phyloP scores from a whole-genome alignment of 2,888 invertebrate species.

The Diarsia rubi region DNA sequence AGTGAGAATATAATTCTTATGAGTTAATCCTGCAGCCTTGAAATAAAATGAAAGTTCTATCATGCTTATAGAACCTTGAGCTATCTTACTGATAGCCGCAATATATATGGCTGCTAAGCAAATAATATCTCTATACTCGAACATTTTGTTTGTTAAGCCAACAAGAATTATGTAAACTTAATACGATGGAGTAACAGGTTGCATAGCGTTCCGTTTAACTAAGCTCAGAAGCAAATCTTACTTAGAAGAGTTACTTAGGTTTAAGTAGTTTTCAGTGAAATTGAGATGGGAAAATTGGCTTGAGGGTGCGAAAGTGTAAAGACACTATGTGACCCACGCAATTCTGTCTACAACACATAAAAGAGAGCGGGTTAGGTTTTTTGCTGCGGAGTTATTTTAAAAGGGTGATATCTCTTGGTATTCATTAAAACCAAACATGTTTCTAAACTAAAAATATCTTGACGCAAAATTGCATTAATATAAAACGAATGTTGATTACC shows the following conservation, averaged over 20 bases:
- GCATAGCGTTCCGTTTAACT: slow-evolving; percentile 16
- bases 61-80: not conserved
- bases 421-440: too few relatives aligned
- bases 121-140: not conserved
- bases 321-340: too few relatives aligned
- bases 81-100: not conserved
- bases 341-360: too few relatives aligned
- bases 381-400: too few relatives aligned
- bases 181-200: slow-evolving; percentile 37
- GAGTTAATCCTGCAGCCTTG: not conserved
- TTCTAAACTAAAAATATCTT: too few relatives aligned
- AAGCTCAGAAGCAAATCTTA: slow-evolving; percentile 33
- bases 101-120: not conserved
- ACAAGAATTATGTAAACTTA: slow-evolving; percentile 25
- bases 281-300: slow-evolving; percentile 13
- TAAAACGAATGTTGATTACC: too few relatives aligned
- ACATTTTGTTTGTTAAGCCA: slow-evolving; percentile 3
- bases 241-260: not conserved
- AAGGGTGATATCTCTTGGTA: too few relatives aligned
- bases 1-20: not conserved
- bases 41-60: not conserved
- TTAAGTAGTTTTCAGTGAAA: slow-evolving; percentile 21
- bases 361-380: too few relatives aligned
- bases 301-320: not conserved
- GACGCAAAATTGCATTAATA: too few relatives aligned